Evolutionary conservation across 2,888 invertebrate species (phyloP), one percentile per base, ranked within the genome.

Genomic region (Smittia aterrima): DNA sequence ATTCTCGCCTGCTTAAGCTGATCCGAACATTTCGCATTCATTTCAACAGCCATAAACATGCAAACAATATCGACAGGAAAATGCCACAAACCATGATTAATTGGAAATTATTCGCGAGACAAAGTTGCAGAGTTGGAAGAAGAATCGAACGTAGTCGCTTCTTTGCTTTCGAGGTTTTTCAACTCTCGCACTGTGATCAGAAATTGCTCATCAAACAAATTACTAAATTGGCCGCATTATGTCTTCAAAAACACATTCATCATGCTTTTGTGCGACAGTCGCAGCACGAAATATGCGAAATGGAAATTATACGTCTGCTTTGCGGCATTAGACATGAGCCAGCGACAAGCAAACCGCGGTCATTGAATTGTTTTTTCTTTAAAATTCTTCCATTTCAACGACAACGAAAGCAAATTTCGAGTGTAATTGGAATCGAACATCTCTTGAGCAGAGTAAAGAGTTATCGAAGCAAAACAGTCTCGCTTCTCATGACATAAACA

Each of bases 31-130:
- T n/a, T n/a, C n/a, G n/a, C n/a, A 38, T 38, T 38, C 38, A 22
- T 22, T 58, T 18, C 9, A 58, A 22, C 7, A 3, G 20, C 13
- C 58, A 58, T 58, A 58, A 58, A 58, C 18, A 22, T 22, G 58
- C 18, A 18, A 20, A 58, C 58, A 20, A 20, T 58, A 13, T 18
- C 47, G 16, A 47, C 47, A 47, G 2, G 16, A 22, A 67, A 70
- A 70, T 62, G 62, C 72, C 58, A 71, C 70, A 72, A 72, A 72
- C 72, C 72, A 72, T 72, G 72, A 72, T 72, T 72, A 72, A 72
- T 72, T 72, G 72, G 53, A 72, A 72, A 72, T 72, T 20, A 72
- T 54, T 62, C 62, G 22, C 62, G 32, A 32, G 32, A 72, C 72
- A 62, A 54, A 54, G 72, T 72, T 72, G 72, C 72, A 71, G 20